These are phyloP conservation scores for Protonibea diacanthus DNA, from an alignment of 2,797 vertebrate species.

Conservation along the genomic window DNA sequence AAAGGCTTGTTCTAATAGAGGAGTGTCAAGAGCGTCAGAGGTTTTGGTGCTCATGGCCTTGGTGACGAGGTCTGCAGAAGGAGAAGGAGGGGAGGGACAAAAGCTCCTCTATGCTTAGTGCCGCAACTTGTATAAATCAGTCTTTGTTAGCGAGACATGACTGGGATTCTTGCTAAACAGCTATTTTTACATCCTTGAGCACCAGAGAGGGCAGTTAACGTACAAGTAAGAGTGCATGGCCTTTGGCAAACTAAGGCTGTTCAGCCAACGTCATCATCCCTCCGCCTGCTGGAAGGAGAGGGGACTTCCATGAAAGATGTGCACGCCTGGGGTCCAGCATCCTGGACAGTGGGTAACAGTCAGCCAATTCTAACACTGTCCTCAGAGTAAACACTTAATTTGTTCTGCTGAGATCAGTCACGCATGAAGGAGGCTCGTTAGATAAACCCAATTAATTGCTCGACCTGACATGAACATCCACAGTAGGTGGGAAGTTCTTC, in stretches of 20 bases:
- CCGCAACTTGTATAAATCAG: constrained; percentile 90
- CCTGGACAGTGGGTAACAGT: constrained; percentile 34
- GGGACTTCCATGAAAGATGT: constrained; percentile 59
- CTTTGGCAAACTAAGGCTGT: constrained; percentile 58
- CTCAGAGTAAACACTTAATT: constrained; percentile 35
- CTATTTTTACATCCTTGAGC: constrained; percentile 92
- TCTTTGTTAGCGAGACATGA: constrained; percentile 96
- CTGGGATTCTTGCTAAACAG: constrained; percentile 93
- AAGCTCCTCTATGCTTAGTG: constrained; percentile 91
- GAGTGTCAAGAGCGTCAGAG: constrained; percentile 87
- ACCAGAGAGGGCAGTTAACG: constrained; percentile 68
- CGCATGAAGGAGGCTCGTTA: constrained; percentile 7
- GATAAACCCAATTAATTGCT: constrained; percentile 3
- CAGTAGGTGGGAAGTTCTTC: neutral
- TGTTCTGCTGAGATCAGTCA: constrained; percentile 20
- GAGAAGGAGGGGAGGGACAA: constrained; percentile 85
- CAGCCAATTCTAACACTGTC: constrained; percentile 20
- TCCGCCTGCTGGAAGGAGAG: constrained; percentile 57
- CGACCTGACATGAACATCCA: neutral
- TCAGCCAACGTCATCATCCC: constrained; percentile 52
- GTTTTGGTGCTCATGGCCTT: constrained; percentile 91
- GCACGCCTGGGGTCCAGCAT: constrained; percentile 33
- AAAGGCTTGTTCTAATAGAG: constrained; percentile 90
- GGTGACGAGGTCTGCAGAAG: constrained; percentile 87
- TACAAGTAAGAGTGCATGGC: constrained; percentile 69